Conservation (phyloP, 2,888 invertebrate genomes). For the Pharmacophagus antenor region DNA sequence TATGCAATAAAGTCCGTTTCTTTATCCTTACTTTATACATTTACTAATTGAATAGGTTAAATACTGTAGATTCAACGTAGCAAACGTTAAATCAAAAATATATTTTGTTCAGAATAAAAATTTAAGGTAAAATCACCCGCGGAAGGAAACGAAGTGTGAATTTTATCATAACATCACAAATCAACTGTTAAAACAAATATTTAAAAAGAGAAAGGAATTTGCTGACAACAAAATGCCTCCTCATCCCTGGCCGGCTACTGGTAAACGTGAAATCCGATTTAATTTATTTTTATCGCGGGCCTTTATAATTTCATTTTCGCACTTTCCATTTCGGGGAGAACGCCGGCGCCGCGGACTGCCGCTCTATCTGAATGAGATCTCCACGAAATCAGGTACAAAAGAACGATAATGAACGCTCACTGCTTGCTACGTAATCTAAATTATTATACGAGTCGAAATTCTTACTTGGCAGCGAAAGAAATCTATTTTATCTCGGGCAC, state of each 20-base stretch:
- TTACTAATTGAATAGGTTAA: too few species aligned
- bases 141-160: slow-evolving; percentile 67
- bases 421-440: slow-evolving; percentile 81
- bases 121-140: slow-evolving; percentile 25
- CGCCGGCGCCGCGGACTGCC: slow-evolving; percentile 74
- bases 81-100: too few species aligned
- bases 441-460: slow-evolving; percentile 80
- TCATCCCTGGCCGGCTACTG: slow-evolving; percentile 76
- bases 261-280: slow-evolving; percentile 79
- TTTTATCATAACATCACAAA: slow-evolving; percentile 78
- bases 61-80: too few species aligned
- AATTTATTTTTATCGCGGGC: slow-evolving; percentile 81
- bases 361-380: slow-evolving; percentile 81
- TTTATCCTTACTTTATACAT: too few species aligned
- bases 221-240: slow-evolving; percentile 72
- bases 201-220: slow-evolving; percentile 75
- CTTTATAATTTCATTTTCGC: slow-evolving; percentile 82
- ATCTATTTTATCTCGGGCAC: slow-evolving; percentile 75
- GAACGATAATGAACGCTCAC: slow-evolving; percentile 81
- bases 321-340: slow-evolving; percentile 79
- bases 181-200: slow-evolving; percentile 79
- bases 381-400: slow-evolving; percentile 78
- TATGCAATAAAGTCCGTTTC: not conserved
- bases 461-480: slow-evolving; percentile 77
- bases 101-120: too few species aligned